A percentile compares a stretch with the other conserved stretches of the same genome.
Conservation (phyloP, 2,113 vertebrate genomes). For the Ginglymostoma cirratum region DNA sequence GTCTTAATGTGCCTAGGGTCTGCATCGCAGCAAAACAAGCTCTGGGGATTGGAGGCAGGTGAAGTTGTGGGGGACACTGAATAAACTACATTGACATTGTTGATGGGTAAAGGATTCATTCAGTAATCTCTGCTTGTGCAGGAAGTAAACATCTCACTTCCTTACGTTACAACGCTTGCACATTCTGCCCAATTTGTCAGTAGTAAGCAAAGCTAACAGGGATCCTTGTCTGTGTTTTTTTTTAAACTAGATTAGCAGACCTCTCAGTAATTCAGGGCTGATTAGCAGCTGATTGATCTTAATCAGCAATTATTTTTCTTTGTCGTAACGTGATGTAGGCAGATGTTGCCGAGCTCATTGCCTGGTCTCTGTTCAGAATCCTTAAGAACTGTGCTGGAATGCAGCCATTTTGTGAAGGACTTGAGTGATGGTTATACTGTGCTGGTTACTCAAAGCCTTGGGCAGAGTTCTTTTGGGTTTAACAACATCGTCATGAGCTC, state of each 20-base stretch:
- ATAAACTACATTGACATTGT: neutral
- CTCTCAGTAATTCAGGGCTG: conserved; percentile 1
- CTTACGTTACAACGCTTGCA: neutral
- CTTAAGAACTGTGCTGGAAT: neutral
- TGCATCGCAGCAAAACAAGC: neutral
- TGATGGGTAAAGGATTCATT: neutral
- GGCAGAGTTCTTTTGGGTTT: neutral
- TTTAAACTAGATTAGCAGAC: conserved; percentile 1
- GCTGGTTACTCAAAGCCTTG: neutral
- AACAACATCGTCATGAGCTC: too few relatives aligned
- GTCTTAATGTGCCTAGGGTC: neutral
- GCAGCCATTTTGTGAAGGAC: neutral
- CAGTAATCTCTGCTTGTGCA: neutral
- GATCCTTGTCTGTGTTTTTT: neutral
- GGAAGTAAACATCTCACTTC: neutral
- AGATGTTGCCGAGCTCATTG: neutral
- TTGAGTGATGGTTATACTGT: neutral
- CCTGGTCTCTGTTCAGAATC: neutral
- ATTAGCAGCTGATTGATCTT: conserved; percentile 10
- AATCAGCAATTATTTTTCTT: neutral
- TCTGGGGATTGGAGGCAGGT: neutral
- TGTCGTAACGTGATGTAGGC: neutral
- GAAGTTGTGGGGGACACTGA: neutral
- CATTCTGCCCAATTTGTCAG: neutral
- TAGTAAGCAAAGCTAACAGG: neutral